Evolutionary conservation across 2,888 invertebrate species (phyloP), one percentile per base, ranked within the genome.

Genomic region (Drosophila fungiperda): DNA sequence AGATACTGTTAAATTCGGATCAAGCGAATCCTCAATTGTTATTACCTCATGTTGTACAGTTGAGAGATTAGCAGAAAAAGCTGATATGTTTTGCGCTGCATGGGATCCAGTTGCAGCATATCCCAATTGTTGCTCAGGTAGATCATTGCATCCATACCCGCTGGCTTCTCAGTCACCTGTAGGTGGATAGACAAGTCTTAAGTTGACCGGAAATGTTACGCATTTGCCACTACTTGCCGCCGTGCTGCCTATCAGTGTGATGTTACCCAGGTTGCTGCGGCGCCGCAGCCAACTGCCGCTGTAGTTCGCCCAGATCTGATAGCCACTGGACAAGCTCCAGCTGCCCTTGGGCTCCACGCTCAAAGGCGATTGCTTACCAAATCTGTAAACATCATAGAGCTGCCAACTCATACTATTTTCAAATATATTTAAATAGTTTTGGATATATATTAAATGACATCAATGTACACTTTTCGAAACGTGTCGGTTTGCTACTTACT

Each of bases 81-180:
- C 17, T 91, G 89, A 73, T 82, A 92, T 1, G 87, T 85, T 59
- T 92, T 92, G 2, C 93, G 87, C 66, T 92, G 92, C 92, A 92
- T 92, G 1, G 89, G 75, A 74, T 92, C 92, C 20, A 85, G 65
- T 29, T 92, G 89, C 49, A 82, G 73, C n/a, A 82, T 59, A 3
- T 83, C 50, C 12, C 63, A 54, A 12, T 82, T 66, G 53, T 92
- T 83, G 11, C 62, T 64, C 40, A 91, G 65, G 64, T 86, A 85
- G 1, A 71, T 74, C 49, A 81, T 54, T 23, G 70, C 63, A 8
- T 78, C 70, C 38, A 79, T 49, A 36, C 66, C 75, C 0, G 35
- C n/a, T 2, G 90, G 90, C 49, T 90, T 90, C 33, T 91, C 90
- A 6, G 63, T 65, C 11, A 91, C 15, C 91, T 91, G 32, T 0